phyloP scores from a whole-genome alignment of 2,888 invertebrate species.

The Chaetoderma sp. region DNA sequence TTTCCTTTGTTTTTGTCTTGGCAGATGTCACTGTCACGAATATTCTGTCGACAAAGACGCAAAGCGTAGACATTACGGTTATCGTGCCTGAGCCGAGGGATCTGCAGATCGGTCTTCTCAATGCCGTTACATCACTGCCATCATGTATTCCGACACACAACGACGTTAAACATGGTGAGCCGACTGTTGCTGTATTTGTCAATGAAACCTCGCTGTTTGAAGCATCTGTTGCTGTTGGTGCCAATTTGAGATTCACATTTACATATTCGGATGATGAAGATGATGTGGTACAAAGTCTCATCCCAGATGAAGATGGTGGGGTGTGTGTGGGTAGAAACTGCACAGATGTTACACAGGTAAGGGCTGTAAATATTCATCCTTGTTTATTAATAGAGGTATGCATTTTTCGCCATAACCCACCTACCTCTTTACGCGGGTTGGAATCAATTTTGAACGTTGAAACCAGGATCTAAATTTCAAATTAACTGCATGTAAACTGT shows the following conservation, averaged over 20 bases:
- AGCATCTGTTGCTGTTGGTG: constrained; percentile 47
- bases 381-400: no score
- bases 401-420: no score
- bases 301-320: neutral
- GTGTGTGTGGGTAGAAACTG: constrained; percentile 25
- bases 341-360: constrained; percentile 35
- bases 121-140: constrained; percentile 35
- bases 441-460: no score
- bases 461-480: no score
- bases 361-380: no score
- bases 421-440: no score
- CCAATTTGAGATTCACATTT: constrained; percentile 45
- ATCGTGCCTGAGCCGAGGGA: constrained; percentile 43
- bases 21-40: neutral
- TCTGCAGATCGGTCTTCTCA: constrained; percentile 41
- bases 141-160: constrained; percentile 43
- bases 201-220: constrained; percentile 40
- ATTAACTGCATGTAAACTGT: no score
- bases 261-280: neutral
- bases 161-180: neutral
- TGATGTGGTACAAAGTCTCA: no score
- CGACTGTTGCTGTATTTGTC: constrained; percentile 44
- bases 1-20: neutral
- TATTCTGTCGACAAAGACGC: neutral
- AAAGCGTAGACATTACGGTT: constrained; percentile 32